These are phyloP conservation scores for Mesembrinibis cayennensis DNA, from an alignment of 2,113 vertebrate species.

Conservation along the genomic window DNA sequence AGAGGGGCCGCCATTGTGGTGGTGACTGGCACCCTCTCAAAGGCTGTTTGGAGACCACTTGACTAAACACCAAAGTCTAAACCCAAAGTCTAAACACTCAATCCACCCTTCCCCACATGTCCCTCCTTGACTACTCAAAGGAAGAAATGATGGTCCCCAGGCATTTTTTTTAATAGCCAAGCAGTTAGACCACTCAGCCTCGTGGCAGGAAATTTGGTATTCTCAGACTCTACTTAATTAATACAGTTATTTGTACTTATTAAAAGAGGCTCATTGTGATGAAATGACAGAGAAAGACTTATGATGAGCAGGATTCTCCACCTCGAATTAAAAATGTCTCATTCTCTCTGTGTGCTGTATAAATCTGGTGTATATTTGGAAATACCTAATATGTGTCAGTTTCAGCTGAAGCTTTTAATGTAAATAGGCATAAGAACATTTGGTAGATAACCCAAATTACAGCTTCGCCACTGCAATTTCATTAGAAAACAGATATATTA, in stretches of 20 bases:
- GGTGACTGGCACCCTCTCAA: neutral
- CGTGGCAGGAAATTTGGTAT: neutral
- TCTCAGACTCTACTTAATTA: neutral
- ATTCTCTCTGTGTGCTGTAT: neutral
- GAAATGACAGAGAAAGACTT: neutral
- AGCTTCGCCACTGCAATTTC: neutral
- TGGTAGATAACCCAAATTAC: conserved; percentile 35
- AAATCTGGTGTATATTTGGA: neutral
- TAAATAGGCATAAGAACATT: conserved; percentile 20
- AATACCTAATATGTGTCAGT: neutral
- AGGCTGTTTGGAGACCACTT: neutral
- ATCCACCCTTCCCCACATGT: neutral
- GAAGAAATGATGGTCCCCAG: neutral
- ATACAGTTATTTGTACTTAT: neutral
- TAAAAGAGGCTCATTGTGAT: neutral
- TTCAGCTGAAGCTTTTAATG: conserved; percentile 5
- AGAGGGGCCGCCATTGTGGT: neutral
- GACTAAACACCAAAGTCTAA: neutral
- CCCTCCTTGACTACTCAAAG: neutral
- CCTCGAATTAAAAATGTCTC: neutral
- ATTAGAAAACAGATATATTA: conserved; percentile 5
- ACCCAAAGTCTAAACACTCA: neutral
- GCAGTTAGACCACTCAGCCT: neutral
- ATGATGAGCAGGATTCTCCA: neutral
- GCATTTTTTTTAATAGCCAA: neutral